Evolutionary conservation across 1,140 invertebrate genomes (phyloP).

Genomic region (Plutomurus gul): DNA sequence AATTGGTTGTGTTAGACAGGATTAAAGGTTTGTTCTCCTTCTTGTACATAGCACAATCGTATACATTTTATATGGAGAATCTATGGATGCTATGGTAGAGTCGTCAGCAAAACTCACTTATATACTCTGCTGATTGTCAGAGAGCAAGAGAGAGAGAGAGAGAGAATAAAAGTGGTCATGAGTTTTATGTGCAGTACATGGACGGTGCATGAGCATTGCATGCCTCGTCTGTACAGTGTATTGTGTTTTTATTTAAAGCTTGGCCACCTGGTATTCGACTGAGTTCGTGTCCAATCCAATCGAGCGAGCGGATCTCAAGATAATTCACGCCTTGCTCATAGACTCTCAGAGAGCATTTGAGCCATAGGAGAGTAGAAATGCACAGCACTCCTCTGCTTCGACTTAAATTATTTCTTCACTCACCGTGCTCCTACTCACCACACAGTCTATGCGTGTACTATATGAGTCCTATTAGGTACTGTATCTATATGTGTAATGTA

Average conservation of each 20-base stretch:
- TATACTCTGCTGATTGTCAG: too few species aligned
- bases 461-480: too few species aligned
- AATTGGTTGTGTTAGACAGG: background rate
- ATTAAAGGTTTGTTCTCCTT: background rate
- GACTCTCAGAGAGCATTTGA: background rate
- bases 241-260: background rate
- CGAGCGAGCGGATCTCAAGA: conserved; percentile 38
- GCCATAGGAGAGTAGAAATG: background rate
- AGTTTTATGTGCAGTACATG: background rate
- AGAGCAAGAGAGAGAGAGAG: too few species aligned
- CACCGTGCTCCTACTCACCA: too few species aligned
- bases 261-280: conserved; percentile 36
- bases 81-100: too few species aligned
- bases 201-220: background rate
- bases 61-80: too few species aligned
- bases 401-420: too few species aligned
- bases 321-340: conserved; percentile 49
- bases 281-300: conserved; percentile 43
- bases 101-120: too few species aligned
- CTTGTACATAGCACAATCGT: background rate
- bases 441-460: too few species aligned
- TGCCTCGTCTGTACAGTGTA: background rate
- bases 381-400: background rate
- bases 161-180: background rate
- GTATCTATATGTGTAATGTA: too few species aligned